Evolutionary conservation across 1,140 invertebrate genomes (phyloP).

Genomic region (Heliconius melpomene): DNA sequence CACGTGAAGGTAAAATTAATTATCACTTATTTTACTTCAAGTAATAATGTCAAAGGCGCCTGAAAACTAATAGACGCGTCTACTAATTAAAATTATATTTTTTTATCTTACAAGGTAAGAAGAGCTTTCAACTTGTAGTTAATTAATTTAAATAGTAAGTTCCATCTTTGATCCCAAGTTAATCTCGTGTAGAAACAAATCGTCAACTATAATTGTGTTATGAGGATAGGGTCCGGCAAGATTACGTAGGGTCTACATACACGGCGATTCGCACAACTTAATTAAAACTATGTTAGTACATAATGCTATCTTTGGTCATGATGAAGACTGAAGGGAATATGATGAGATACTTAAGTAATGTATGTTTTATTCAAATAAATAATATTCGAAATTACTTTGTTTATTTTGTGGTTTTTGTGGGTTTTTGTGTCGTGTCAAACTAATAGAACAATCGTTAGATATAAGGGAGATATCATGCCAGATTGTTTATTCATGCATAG

Average conservation of each 20-base stretch:
- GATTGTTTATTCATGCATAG: background rate
- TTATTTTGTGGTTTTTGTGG: too few species aligned
- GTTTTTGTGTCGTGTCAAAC: too few species aligned
- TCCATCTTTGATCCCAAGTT: slow-evolving; percentile 34
- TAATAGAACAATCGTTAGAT: background rate
- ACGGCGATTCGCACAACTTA: slow-evolving; percentile 34
- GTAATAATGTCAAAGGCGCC: too few species aligned
- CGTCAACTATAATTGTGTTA: slow-evolving; percentile 36
- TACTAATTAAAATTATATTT: background rate
- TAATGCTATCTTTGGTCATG: slow-evolving; percentile 32
- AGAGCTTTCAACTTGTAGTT: background rate
- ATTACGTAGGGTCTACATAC: slow-evolving; percentile 18
- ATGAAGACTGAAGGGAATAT: slow-evolving; percentile 2
- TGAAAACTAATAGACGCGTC: too few species aligned
- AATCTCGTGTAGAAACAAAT: slow-evolving; percentile 32
- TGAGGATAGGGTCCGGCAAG: slow-evolving; percentile 27
- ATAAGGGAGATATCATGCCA: too few species aligned
- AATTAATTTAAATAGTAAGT: slow-evolving; percentile 20
- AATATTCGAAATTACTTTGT: background rate
- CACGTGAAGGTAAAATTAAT: too few species aligned
- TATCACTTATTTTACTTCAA: too few species aligned
- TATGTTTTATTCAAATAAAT: background rate
- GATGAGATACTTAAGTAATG: background rate
- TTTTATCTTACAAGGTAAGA: background rate
- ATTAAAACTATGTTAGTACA: slow-evolving; percentile 44